These are phyloP conservation scores for Andricus curvator DNA, from an alignment of 2,888 invertebrate genomes.

Conservation along the genomic window DNA sequence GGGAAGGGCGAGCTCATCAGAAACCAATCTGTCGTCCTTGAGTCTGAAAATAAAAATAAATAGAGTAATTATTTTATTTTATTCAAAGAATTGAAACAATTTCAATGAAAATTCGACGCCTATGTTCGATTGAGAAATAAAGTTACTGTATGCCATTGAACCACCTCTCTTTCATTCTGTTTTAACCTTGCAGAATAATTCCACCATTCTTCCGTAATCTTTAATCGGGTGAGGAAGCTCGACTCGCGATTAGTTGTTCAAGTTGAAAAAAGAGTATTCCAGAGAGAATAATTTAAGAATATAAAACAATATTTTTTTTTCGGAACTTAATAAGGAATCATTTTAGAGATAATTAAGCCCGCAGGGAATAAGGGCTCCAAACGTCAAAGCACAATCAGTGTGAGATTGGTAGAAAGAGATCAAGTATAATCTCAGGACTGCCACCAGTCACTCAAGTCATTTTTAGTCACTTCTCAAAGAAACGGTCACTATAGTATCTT, in stretches of 20 bases:
- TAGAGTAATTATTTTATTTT: background rate
- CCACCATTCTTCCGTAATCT: constrained; percentile 4
- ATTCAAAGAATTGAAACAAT: background rate
- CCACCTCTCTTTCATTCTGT: constrained; percentile 16
- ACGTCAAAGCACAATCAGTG: too few relatives aligned
- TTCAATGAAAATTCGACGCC: constrained; percentile 4
- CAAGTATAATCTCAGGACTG: too few relatives aligned
- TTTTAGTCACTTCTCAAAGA: too few relatives aligned
- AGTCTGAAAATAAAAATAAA: constrained; percentile 81
- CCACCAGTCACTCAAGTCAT: too few relatives aligned
- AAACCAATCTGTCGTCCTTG: constrained; percentile 93
- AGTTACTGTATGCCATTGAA: background rate
- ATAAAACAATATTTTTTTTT: background rate
- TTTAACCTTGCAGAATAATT: constrained; percentile 21
- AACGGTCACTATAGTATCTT: too few relatives aligned
- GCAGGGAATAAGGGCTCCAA: background rate
- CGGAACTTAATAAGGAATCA: background rate
- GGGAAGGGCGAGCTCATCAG: constrained; percentile 97
- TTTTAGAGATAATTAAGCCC: background rate
- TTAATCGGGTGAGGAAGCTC: background rate
- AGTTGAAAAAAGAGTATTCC: background rate
- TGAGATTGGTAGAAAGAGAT: too few relatives aligned
- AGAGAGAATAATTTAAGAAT: background rate
- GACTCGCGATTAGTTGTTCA: background rate
- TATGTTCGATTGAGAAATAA: background rate